Percentiles rank a stretch among this genome's conserved stretches.
Conservation (phyloP, 35 echinoderm and acorn worm species). For the Ophioderma brevispina region DNA sequence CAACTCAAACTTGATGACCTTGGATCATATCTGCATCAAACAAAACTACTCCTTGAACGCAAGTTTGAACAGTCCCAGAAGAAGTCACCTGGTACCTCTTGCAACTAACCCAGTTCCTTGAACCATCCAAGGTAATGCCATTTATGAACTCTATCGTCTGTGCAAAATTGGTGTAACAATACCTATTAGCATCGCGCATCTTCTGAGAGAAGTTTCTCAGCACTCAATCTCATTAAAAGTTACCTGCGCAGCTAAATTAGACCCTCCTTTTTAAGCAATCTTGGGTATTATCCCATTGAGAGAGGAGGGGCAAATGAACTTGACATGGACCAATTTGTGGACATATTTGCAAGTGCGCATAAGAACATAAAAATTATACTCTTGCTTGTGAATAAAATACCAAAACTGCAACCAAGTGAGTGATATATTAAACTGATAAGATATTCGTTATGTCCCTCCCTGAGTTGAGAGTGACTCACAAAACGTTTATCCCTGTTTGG, state of each 20-base stretch:
- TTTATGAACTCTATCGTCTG: neutral
- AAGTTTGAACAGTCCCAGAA: too few relatives aligned
- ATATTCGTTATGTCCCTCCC: too few relatives aligned
- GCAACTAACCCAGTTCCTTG: too few relatives aligned
- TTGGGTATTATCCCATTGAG: neutral
- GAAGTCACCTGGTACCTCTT: too few relatives aligned
- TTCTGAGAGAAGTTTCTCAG: neutral
- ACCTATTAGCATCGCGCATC: neutral
- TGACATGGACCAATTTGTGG: neutral
- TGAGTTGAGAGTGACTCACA: too few relatives aligned
- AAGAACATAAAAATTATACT: neutral
- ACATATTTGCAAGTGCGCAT: neutral
- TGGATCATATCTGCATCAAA: too few relatives aligned
- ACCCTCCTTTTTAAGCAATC: neutral
- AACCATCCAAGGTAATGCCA: neutral
- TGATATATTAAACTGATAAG: too few relatives aligned
- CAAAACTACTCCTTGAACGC: too few relatives aligned
- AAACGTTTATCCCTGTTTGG: too few relatives aligned
- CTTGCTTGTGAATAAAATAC: too few relatives aligned
- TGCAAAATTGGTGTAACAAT: neutral
- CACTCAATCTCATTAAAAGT: neutral
- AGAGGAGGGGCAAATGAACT: neutral
- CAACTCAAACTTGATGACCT: too few relatives aligned
- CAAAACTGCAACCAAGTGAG: too few relatives aligned
- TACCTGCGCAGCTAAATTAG: neutral